phyloP scores from a whole-genome alignment of 2,888 invertebrate species.

The Lingula anatina region DNA sequence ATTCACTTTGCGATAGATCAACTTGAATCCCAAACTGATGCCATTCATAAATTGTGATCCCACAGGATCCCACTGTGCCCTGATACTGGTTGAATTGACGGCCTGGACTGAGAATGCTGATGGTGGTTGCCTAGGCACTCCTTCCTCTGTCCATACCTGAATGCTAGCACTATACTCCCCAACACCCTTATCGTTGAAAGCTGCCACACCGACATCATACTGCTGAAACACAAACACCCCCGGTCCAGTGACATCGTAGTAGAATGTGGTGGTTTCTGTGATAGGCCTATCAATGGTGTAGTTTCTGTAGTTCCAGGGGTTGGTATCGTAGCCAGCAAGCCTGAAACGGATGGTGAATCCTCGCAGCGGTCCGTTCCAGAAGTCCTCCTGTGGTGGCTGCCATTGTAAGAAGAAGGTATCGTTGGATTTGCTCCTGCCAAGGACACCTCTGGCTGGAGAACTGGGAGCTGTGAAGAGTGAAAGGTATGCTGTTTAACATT shows the following conservation, averaged over 20 bases:
- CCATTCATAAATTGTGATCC: slow-evolving; percentile 97
- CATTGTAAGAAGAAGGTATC: slow-evolving; percentile 95
- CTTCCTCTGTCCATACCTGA: slow-evolving; percentile 92
- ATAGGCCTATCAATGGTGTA: neutral
- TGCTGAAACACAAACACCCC: slow-evolving; percentile 97
- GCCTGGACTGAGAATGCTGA: slow-evolving; percentile 73
- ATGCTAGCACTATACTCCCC: slow-evolving; percentile 87
- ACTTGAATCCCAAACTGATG: slow-evolving; percentile 70
- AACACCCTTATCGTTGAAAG: slow-evolving; percentile 93
- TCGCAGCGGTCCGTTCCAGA: slow-evolving; percentile 88
- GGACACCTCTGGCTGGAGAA: slow-evolving; percentile 89
- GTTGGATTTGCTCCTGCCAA: slow-evolving; percentile 87
- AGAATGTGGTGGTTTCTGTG: slow-evolving; percentile 13
- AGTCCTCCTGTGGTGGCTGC: slow-evolving; percentile 89
- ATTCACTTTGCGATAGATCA: slow-evolving; percentile 15
- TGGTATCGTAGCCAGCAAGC: slow-evolving; percentile 70
- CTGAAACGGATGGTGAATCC: slow-evolving; percentile 91
- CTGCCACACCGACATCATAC: slow-evolving; percentile 90
- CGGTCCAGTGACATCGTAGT: slow-evolving; percentile 80
- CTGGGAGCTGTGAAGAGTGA: slow-evolving; percentile 72
- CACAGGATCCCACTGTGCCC: slow-evolving; percentile 91
- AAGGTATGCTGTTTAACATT: too few species aligned
- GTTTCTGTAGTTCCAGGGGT: slow-evolving; percentile 66
- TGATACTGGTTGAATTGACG: slow-evolving; percentile 77
- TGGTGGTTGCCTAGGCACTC: slow-evolving; percentile 88